Conservation (phyloP, 2,113 vertebrate genomes). For the Ammodytes dubius region DNA sequence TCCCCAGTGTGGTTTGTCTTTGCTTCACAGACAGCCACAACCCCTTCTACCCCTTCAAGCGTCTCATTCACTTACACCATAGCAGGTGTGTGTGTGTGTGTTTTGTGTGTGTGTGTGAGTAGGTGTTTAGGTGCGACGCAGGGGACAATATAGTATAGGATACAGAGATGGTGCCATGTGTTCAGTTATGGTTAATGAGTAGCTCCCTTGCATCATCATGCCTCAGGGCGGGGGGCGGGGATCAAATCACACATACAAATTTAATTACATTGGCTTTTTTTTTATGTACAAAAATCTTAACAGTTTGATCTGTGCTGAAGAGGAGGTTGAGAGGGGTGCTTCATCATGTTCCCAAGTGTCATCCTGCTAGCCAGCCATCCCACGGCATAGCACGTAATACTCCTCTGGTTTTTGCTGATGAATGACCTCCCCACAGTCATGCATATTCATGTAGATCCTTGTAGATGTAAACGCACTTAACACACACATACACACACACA, state of each 20-base stretch:
- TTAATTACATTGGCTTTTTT: conserved; percentile 26
- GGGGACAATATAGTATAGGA: conserved; percentile 3
- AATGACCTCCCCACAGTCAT: conserved; percentile 46
- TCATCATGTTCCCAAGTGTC: conserved; percentile 25
- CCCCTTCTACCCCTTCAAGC: background rate
- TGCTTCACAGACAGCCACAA: conserved; percentile 28
- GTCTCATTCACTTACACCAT: conserved; percentile 32
- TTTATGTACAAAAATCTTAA: conserved; percentile 26
- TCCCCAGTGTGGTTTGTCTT: conserved; percentile 29
- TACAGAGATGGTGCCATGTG: background rate
- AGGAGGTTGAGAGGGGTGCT: background rate
- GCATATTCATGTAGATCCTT: conserved; percentile 62
- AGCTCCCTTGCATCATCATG: conserved; percentile 36
- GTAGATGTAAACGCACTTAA: conserved; percentile 55
- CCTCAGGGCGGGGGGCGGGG: background rate
- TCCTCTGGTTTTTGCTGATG: conserved; percentile 41
- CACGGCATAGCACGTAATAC: conserved; percentile 26
- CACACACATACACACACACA: background rate
- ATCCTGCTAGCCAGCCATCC: conserved; percentile 28
- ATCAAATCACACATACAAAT: conserved; percentile 41
- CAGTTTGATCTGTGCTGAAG: conserved; percentile 30
- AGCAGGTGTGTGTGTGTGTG: conserved; percentile 28
- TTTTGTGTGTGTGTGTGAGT: conserved; percentile 14
- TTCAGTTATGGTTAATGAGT: conserved; percentile 5
- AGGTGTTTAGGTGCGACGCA: background rate